phyloP scores from a whole-genome alignment of 2,797 vertebrate genomes.

The Lutjanus campechanus region DNA sequence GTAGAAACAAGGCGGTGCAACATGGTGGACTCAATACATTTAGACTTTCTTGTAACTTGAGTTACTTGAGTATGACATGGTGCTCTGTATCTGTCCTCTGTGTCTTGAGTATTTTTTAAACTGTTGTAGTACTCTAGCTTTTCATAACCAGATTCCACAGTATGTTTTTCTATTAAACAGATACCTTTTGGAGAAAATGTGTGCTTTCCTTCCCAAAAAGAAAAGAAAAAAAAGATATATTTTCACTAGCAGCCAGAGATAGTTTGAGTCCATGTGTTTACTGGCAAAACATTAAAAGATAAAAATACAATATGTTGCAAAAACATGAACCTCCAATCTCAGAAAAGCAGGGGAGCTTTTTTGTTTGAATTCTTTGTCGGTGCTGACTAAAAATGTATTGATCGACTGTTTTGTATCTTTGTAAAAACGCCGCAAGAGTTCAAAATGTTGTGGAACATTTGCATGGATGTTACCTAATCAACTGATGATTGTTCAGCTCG shows the following conservation, averaged over 20 bases:
- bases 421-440: conserved; percentile 3
- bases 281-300: conserved; percentile 9
- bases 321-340: conserved; percentile 22
- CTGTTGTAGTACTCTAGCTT: not conserved
- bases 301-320: conserved; percentile 5
- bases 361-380: conserved; percentile 8
- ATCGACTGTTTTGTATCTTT: not conserved
- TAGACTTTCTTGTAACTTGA: not conserved
- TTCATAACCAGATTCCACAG: not conserved
- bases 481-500: conserved; percentile 19
- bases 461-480: conserved; percentile 27
- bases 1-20: too few species aligned
- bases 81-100: not conserved
- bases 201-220: not conserved
- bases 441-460: conserved; percentile 23
- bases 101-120: not conserved
- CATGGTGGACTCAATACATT: too few species aligned
- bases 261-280: conserved; percentile 2
- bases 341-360: conserved; percentile 3
- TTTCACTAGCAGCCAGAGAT: conserved; percentile 1
- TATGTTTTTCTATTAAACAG: conserved; percentile 4
- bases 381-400: not conserved
- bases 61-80: too few species aligned
- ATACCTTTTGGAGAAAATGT: not conserved
- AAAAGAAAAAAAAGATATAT: not conserved